Evolutionary conservation across 2,888 invertebrate genomes (phyloP).

Genomic region (Athalia rosae): DNA sequence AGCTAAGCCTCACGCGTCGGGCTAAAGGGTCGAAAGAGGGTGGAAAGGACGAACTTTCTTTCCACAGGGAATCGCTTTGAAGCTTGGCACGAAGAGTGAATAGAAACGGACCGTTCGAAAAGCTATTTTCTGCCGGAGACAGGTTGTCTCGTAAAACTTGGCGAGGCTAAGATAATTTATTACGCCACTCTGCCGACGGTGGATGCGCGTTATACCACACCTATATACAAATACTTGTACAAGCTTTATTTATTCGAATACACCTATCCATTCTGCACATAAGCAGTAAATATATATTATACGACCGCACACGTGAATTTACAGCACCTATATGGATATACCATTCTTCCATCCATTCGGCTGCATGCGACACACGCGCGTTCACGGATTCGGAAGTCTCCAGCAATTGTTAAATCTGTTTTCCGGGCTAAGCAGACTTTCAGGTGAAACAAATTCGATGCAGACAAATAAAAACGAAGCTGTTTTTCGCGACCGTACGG

Average conservation of each 20-base stretch:
- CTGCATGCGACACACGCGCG: background rate
- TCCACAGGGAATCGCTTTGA: conserved; percentile 23
- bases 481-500: background rate
- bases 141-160: conserved; percentile 34
- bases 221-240: background rate
- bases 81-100: conserved; percentile 33
- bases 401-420: background rate
- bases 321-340: background rate
- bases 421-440: background rate
- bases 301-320: background rate
- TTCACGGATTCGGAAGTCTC: conserved; percentile 1
- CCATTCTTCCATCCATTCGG: too few relatives aligned
- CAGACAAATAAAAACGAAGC: background rate
- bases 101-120: conserved; percentile 37
- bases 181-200: conserved; percentile 15
- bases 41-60: background rate
- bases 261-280: background rate
- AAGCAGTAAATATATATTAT: background rate
- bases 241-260: background rate
- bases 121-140: conserved; percentile 36
- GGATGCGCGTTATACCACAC: background rate
- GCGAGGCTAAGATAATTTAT: conserved; percentile 37
- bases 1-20: background rate
- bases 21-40: conserved; percentile 1
- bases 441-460: background rate